A percentile compares a stretch with the other conserved stretches of the same genome.
phyloP scores from a whole-genome alignment of 2,888 invertebrate species.

The Phaonia tiefii region DNA sequence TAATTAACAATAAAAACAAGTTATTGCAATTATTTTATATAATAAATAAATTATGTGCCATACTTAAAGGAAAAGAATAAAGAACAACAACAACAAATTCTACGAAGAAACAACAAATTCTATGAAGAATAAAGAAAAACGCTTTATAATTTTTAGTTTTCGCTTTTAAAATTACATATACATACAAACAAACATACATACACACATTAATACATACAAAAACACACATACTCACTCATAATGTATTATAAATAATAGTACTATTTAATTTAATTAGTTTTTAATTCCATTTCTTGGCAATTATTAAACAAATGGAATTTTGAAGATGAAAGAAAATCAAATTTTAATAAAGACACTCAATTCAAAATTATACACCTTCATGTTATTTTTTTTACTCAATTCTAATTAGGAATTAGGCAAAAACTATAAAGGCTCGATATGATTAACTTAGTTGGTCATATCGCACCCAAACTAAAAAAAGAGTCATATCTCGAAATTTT shows the following conservation, averaged over 20 bases:
- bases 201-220: slow-evolving; percentile 38
- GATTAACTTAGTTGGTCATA: too few species aligned
- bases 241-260: slow-evolving; percentile 34
- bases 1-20: slow-evolving; percentile 50
- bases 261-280: slow-evolving; percentile 34
- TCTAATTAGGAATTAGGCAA: not conserved
- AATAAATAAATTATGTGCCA: slow-evolving; percentile 65
- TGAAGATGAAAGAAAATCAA: slow-evolving; percentile 28
- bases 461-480: too few species aligned
- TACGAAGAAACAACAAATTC: not conserved
- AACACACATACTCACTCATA: not conserved
- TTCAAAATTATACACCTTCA: slow-evolving; percentile 33
- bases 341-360: slow-evolving; percentile 42
- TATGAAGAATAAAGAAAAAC: slow-evolving; percentile 34
- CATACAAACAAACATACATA: slow-evolving; percentile 37
- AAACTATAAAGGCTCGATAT: not conserved
- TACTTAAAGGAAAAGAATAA: slow-evolving; percentile 42
- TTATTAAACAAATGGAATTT: slow-evolving; percentile 5
- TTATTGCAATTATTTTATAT: slow-evolving; percentile 65
- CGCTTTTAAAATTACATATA: slow-evolving; percentile 41
- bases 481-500: too few species aligned
- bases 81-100: slow-evolving; percentile 29
- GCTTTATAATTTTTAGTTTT: slow-evolving; percentile 51
- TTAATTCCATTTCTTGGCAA: slow-evolving; percentile 31
- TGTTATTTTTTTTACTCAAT: slow-evolving; percentile 5